Evolutionary conservation across 2,888 invertebrate species (phyloP).

Genomic region (Dynastes hyllus): DNA sequence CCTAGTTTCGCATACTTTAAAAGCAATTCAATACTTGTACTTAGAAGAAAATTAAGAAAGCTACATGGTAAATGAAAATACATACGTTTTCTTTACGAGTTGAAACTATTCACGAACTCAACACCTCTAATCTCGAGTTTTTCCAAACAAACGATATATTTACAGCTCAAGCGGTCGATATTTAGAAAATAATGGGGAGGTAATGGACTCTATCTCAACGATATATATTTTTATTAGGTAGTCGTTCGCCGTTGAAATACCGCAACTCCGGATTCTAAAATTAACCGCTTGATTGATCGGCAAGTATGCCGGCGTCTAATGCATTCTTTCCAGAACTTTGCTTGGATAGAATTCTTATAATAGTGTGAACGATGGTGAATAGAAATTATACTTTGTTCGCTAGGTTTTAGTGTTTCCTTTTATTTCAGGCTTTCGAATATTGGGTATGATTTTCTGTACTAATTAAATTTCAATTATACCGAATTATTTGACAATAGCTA

Average conservation of each 20-base stretch:
- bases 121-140: constrained; percentile 1
- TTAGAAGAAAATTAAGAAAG: too few relatives aligned
- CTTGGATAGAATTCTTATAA: constrained; percentile 44
- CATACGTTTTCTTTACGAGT: not conserved
- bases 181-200: constrained; percentile 34
- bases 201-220: constrained; percentile 9
- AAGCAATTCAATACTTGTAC: too few relatives aligned
- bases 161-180: not conserved
- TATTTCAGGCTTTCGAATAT: too few relatives aligned
- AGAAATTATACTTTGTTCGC: too few relatives aligned
- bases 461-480: too few relatives aligned
- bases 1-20: too few relatives aligned
- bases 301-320: constrained; percentile 23
- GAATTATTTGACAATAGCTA: too few relatives aligned
- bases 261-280: constrained; percentile 21
- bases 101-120: not conserved
- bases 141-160: constrained; percentile 20
- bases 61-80: not conserved
- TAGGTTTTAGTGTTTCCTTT: too few relatives aligned
- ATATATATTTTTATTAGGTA: constrained; percentile 16
- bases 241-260: constrained; percentile 18
- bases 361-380: constrained; percentile 59
- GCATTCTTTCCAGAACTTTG: not conserved
- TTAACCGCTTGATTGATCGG: constrained; percentile 42
- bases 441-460: too few relatives aligned